Conservation (phyloP, 2,888 invertebrate genomes). For the Esperia sulphurella region DNA sequence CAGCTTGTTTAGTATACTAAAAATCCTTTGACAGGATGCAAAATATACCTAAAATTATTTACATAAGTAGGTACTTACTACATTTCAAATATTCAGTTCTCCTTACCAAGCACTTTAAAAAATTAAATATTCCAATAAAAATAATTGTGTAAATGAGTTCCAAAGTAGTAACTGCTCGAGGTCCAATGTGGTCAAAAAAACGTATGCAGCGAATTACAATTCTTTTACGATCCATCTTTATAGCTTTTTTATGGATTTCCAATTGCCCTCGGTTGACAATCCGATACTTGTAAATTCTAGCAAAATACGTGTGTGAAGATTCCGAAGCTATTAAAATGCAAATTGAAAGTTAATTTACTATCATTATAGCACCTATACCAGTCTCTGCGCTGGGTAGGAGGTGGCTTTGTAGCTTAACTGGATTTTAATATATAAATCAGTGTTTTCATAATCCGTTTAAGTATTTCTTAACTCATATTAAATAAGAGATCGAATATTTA, state of each 20-base stretch:
- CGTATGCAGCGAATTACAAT: conserved; percentile 55
- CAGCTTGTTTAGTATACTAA: no score
- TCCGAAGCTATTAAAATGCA: conserved; percentile 61
- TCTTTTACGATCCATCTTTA: conserved; percentile 72
- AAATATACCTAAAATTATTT: conserved; percentile 11
- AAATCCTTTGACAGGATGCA: no score
- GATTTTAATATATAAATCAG: conserved; percentile 10
- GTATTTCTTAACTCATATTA: not conserved
- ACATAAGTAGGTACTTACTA: conserved; percentile 19
- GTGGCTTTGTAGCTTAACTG: not conserved
- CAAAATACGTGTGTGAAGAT: conserved; percentile 58
- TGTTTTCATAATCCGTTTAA: conserved; percentile 7
- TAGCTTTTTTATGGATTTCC: conserved; percentile 68
- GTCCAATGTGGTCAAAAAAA: conserved; percentile 45
- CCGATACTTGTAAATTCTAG: conserved; percentile 68
- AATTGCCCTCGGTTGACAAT: conserved; percentile 70
- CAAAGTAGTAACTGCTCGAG: conserved; percentile 29
- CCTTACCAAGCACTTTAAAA: conserved; percentile 10
- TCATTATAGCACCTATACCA: conserved; percentile 23
- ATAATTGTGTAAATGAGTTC: conserved; percentile 28
- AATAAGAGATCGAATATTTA: not conserved
- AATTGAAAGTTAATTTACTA: conserved; percentile 51
- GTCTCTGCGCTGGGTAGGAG: conserved; percentile 15
- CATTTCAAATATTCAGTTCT: conserved; percentile 30
- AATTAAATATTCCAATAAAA: conserved; percentile 12